Conservation (phyloP, 2,888 invertebrate species). For the Cantharis rustica region DNA sequence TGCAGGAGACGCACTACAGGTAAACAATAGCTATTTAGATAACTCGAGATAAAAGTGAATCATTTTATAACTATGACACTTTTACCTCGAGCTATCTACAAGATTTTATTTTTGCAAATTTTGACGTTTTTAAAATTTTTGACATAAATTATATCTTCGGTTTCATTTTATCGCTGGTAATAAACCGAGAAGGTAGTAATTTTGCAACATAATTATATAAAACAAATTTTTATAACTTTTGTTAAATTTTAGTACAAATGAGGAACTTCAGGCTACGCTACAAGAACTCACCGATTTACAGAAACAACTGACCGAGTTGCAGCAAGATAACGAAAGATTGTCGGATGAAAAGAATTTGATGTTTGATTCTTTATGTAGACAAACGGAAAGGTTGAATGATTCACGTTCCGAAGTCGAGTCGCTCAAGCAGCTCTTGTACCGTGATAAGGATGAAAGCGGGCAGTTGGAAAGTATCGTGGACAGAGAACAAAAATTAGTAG, state of each 20-base stretch:
- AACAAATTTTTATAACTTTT: too few species aligned
- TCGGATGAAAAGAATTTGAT: conserved; percentile 88
- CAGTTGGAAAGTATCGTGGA: conserved; percentile 69
- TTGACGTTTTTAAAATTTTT: too few species aligned
- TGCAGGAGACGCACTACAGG: conserved; percentile 89
- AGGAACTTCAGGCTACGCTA: conserved; percentile 90
- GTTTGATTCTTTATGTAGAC: conserved; percentile 87
- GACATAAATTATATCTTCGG: too few species aligned
- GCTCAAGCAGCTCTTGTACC: conserved; percentile 76
- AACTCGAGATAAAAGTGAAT: too few species aligned
- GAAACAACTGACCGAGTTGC: conserved; percentile 82
- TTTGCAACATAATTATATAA: too few species aligned
- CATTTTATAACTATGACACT: too few species aligned
- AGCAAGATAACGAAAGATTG: conserved; percentile 84
- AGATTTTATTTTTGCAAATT: too few species aligned
- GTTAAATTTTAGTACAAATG: conserved; percentile 71
- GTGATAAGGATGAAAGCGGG: conserved; percentile 65
- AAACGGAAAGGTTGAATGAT: conserved; percentile 90
- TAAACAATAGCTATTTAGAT: conserved; percentile 42
- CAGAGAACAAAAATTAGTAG: conserved; percentile 80
- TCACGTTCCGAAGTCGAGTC: conserved; percentile 84
- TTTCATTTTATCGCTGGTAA: too few species aligned
- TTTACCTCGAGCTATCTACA: too few species aligned
- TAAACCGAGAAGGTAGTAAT: too few species aligned
- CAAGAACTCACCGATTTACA: conserved; percentile 92